phyloP scores from a whole-genome alignment of 2,888 invertebrate species.

The Punctoribates punctum region DNA sequence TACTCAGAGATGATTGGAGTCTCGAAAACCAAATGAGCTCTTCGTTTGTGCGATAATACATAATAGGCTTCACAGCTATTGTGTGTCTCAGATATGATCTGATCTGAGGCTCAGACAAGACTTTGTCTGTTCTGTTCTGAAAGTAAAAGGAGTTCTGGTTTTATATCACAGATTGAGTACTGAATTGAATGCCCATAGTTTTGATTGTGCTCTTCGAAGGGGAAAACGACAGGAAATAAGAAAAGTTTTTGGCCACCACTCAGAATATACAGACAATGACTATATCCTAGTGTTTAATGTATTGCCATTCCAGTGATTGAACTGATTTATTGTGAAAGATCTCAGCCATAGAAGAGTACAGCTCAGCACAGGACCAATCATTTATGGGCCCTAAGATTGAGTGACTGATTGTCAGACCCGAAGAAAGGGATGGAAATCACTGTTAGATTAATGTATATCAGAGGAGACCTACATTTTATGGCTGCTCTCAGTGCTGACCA shows the following conservation, averaged over 20 bases:
- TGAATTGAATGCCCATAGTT: not conserved
- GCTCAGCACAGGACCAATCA: not conserved
- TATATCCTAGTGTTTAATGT: not conserved
- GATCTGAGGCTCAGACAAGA: not conserved
- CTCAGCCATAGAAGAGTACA: not conserved
- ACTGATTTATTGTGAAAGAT: constrained; percentile 28
- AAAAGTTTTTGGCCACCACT: constrained; percentile 13
- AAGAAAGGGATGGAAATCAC: not conserved
- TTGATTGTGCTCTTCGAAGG: constrained; percentile 18
- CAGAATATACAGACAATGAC: not conserved
- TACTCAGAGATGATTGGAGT: not conserved
- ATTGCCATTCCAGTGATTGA: constrained; percentile 19
- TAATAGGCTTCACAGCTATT: constrained; percentile 10
- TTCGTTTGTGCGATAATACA: constrained; percentile 1
- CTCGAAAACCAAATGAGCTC: constrained; percentile 19
- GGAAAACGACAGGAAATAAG: constrained; percentile 34
- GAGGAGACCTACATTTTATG: not conserved
- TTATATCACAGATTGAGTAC: no score
- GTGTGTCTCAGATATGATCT: constrained; percentile 15
- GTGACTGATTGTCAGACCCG: not conserved
- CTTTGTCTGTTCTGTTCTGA: not conserved
- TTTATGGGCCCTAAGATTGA: not conserved
- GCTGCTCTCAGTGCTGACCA: not conserved
- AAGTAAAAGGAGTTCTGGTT: not conserved
- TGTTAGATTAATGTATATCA: not conserved